Evolutionary conservation across 2,797 vertebrate species (phyloP).

Genomic region (Alauda arvensis): DNA sequence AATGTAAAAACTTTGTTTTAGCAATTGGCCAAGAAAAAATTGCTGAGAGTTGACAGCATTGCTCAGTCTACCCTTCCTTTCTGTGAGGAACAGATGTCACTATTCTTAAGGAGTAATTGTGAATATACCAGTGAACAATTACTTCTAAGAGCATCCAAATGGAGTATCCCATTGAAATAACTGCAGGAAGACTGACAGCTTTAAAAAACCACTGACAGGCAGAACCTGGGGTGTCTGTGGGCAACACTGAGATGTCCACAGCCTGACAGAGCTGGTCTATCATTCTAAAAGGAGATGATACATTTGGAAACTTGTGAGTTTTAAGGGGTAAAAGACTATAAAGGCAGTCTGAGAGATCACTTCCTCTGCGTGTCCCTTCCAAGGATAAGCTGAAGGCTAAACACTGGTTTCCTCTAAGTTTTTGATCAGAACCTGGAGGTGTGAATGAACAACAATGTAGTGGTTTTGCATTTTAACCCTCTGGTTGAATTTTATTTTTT

Average conservation of each 20-base stretch:
- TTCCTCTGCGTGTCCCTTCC: neutral
- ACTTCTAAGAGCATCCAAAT: neutral
- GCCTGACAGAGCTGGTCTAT: neutral
- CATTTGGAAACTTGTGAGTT: neutral
- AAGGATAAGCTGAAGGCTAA: neutral
- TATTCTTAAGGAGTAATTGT: neutral
- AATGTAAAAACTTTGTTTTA: neutral
- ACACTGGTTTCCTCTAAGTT: neutral
- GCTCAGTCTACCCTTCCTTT: neutral
- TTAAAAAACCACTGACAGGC: neutral
- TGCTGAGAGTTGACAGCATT: neutral
- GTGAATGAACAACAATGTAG: neutral
- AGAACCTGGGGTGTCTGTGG: neutral
- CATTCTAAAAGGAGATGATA: neutral
- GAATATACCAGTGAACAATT: neutral
- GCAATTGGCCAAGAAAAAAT: neutral
- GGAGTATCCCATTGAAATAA: neutral
- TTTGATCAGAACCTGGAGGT: neutral
- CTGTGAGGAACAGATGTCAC: neutral
- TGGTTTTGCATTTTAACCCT: neutral
- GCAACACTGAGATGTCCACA: neutral
- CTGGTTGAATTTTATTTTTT: neutral
- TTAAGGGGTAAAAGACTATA: neutral
- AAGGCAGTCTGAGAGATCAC: neutral
- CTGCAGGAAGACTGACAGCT: neutral